phyloP scores from a whole-genome alignment of 1,140 invertebrate genomes.

The Littorina saxatilis region DNA sequence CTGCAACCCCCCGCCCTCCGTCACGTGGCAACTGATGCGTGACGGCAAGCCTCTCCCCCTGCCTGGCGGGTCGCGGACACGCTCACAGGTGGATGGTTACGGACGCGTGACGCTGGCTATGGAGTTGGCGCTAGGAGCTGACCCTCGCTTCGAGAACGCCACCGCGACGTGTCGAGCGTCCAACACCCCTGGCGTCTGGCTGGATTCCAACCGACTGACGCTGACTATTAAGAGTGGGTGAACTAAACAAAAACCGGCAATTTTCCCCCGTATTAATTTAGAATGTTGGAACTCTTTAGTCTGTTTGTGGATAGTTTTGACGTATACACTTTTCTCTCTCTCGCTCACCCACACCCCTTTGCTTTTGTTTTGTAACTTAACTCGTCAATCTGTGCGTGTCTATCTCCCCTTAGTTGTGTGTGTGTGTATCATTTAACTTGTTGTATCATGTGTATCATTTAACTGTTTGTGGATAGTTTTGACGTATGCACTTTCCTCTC shows the following conservation, averaged over 20 bases:
- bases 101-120: constrained; percentile 18
- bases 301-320: too few species aligned
- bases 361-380: too few species aligned
- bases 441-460: too few species aligned
- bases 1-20: constrained; percentile 1
- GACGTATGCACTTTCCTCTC: too few species aligned
- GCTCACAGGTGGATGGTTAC: neutral
- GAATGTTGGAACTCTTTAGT: neutral
- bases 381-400: too few species aligned
- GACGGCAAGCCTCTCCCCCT: constrained; percentile 18
- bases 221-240: constrained; percentile 26
- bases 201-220: neutral
- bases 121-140: constrained; percentile 13
- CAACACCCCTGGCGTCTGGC: neutral
- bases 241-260: neutral
- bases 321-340: too few species aligned
- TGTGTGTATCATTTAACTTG: too few species aligned
- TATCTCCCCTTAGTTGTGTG: too few species aligned
- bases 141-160: constrained; percentile 20
- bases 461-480: too few species aligned
- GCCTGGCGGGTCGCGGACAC: neutral
- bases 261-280: too few species aligned
- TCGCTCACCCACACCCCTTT: too few species aligned
- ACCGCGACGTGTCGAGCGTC: constrained; percentile 10
- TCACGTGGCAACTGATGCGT: constrained; percentile 33